Percentiles rank a stretch among this genome's conserved stretches.
Evolutionary conservation across 2,797 vertebrate genomes (phyloP).

Genomic region (Enteromius anoplus): DNA sequence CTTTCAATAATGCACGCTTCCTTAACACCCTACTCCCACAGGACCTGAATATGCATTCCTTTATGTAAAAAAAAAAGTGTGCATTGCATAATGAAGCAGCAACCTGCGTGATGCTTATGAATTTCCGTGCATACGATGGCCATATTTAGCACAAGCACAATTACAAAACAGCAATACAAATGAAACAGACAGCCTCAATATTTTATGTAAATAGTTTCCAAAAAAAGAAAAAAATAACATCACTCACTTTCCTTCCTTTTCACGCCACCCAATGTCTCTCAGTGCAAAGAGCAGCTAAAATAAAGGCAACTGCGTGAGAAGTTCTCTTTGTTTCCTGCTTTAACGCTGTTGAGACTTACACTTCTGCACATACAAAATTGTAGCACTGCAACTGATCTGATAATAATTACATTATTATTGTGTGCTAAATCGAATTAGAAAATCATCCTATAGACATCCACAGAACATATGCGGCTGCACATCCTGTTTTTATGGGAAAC

Average conservation of each 20-base stretch:
- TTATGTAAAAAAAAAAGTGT: neutral
- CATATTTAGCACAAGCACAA: neutral
- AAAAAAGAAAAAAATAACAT: neutral
- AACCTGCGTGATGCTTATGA: neutral
- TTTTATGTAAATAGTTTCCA: neutral
- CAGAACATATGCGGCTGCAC: neutral
- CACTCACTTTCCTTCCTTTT: neutral
- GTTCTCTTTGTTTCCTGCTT: neutral
- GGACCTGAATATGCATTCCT: neutral
- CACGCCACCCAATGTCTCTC: neutral
- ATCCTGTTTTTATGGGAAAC: neutral
- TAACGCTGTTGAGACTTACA: neutral
- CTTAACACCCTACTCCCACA: neutral
- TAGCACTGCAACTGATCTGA: neutral
- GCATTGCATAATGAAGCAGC: neutral
- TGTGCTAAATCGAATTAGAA: slow-evolving; percentile 14
- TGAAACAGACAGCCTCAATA: neutral
- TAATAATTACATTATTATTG: neutral
- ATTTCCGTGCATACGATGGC: neutral
- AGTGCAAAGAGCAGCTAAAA: neutral
- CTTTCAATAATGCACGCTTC: neutral
- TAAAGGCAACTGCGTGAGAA: neutral
- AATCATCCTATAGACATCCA: neutral
- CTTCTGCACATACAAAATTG: neutral
- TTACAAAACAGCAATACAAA: neutral